Base-by-base conservation (phyloP, 2,113 vertebrate species). In the Scopus umbretta region DNA sequence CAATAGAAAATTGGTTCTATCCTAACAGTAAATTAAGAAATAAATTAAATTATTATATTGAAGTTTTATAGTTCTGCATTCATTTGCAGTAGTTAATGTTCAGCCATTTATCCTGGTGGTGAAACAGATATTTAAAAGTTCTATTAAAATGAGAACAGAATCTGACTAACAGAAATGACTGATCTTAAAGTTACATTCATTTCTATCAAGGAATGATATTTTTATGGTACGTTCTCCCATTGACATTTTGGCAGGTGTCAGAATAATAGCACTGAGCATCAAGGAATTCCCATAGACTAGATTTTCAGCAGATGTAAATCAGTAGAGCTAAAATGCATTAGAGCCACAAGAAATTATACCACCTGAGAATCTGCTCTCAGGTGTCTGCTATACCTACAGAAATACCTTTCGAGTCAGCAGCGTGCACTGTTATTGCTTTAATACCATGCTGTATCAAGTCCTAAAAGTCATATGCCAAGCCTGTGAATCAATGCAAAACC, bases 181-280 rank as follows among this genome's bases (percentile, higher is more conserved):
- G 34, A 92, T 94, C 81, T 83, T 85, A 82, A 88, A 76, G 74
- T 80, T 90, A 88, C 59, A 70, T 80, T 88, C 22, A 70, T 94
- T 94, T 85, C 79, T 82, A 92, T 88, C 62, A 83, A 61, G 32
- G 18, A 88, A 50, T 58, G 58, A 43, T 91, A 90, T 94, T 96
- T 96, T 95, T 91, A 94, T 70, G 75, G 79, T 86, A 53, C 81
- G 70, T 90, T 95, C n/a, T 94, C 71, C 58, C 59, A 76, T 12
- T 80, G 70, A 90, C 90, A 88, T 94, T 96, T 95, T 96, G 96
- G 85, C 87, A 95, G 90, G 70, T 93, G 71, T 95, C 78, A 94
- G 81, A 93, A 86, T 62, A 84, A 76, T 66, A 90, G 78, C 81
- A 76, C 81, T 45, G 85, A 94, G 58, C 58, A 85, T 53, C 67